Percentiles rank a stretch among this genome's conserved stretches.
Evolutionary conservation across 37 sponge, comb jelly and placozoan genomes (phyloP).

Genomic region (Bolinopsis microptera): DNA sequence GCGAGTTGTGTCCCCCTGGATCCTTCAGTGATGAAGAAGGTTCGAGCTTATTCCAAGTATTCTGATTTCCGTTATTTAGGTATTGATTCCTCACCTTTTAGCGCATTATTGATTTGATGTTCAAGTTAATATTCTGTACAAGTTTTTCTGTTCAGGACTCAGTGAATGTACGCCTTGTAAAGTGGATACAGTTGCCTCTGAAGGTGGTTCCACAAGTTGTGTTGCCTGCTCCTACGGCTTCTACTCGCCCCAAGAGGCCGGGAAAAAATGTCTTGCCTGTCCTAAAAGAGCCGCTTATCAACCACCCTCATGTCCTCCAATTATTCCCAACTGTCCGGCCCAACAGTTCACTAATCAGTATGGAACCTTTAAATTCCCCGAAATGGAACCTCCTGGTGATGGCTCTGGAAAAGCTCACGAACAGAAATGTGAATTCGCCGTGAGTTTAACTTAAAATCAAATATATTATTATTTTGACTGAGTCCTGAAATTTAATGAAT

Average conservation of each 20-base stretch:
- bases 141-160: background rate
- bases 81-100: no score
- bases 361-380: background rate
- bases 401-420: background rate
- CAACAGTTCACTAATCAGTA: background rate
- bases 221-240: constrained; percentile 30
- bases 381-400: background rate
- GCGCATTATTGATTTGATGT: no score
- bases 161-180: background rate
- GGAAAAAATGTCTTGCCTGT: background rate
- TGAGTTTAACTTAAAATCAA: no score
- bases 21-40: background rate
- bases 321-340: constrained; percentile 10
- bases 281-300: constrained; percentile 13
- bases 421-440: background rate
- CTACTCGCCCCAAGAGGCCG: constrained; percentile 9
- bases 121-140: no score
- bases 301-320: constrained; percentile 21
- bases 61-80: background rate
- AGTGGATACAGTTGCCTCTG: background rate
- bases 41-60: background rate
- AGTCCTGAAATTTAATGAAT: no score
- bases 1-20: background rate
- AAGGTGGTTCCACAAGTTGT: background rate
- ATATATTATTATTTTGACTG: no score